Conservation (phyloP, 2,797 vertebrate species). For the Chelonia mydas region DNA sequence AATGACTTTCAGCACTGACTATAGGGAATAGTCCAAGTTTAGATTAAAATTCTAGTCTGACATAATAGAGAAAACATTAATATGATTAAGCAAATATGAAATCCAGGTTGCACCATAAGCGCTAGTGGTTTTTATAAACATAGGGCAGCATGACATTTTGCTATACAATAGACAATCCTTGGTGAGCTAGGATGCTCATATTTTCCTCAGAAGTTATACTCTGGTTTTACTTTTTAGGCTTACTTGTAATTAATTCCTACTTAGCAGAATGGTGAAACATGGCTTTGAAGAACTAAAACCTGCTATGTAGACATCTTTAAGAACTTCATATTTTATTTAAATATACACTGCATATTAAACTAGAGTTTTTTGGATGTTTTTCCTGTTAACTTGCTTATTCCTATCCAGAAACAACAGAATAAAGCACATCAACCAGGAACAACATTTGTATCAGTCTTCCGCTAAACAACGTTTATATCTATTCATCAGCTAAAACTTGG, state of each 20-base stretch:
- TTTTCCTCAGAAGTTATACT: not conserved
- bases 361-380: not conserved
- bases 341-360: not conserved
- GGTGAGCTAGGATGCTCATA: not conserved
- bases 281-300: not conserved
- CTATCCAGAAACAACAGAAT: conserved; percentile 30
- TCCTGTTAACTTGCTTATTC: not conserved
- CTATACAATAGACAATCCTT: not conserved
- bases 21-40: not conserved
- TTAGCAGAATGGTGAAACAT: not conserved
- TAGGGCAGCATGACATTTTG: not conserved
- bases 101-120: not conserved
- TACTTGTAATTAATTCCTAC: not conserved
- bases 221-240: not conserved
- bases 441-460: not conserved
- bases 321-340: not conserved
- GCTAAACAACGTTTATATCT: not conserved
- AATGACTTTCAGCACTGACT: not conserved
- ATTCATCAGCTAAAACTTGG: not conserved
- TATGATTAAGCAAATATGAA: not conserved
- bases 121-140: not conserved
- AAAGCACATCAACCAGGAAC: not conserved
- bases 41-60: not conserved
- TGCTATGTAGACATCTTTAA: not conserved
- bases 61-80: not conserved